A percentile compares a stretch with the other conserved stretches of the same genome.
Evolutionary conservation across 2,113 vertebrate genomes (phyloP).

Genomic region (Meles meles): DNA sequence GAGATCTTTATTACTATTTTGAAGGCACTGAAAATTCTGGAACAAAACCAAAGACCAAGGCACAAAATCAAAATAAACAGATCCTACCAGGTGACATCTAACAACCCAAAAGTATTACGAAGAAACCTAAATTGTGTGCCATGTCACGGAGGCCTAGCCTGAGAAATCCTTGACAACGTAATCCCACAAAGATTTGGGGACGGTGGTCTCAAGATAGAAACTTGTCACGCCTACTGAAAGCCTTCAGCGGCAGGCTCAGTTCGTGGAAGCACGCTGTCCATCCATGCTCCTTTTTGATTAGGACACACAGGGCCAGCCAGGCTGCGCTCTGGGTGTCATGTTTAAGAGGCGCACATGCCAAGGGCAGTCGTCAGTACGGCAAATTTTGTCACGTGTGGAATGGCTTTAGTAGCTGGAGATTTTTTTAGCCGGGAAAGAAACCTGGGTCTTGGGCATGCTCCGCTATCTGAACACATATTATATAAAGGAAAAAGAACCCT

Average conservation of each 20-base stretch:
- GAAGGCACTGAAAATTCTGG: neutral
- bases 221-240: neutral
- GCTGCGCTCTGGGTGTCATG: neutral
- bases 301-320: neutral
- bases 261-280: fast-evolving
- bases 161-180: neutral
- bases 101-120: neutral
- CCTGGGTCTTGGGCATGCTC: neutral
- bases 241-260: fast-evolving
- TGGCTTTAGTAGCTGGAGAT: neutral
- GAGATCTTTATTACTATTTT: neutral
- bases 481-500: neutral
- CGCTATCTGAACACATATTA: neutral
- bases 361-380: fast-evolving
- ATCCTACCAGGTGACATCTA: neutral
- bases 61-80: neutral
- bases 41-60: neutral
- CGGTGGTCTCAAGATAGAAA: neutral
- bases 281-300: neutral
- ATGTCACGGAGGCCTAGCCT: fast-evolving
- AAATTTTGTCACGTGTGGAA: neutral
- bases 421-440: neutral
- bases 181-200: neutral
- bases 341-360: neutral
- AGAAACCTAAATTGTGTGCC: neutral